These are phyloP conservation scores for Callipepla squamata DNA, from an alignment of 2,113 vertebrate genomes.

Conservation along the genomic window DNA sequence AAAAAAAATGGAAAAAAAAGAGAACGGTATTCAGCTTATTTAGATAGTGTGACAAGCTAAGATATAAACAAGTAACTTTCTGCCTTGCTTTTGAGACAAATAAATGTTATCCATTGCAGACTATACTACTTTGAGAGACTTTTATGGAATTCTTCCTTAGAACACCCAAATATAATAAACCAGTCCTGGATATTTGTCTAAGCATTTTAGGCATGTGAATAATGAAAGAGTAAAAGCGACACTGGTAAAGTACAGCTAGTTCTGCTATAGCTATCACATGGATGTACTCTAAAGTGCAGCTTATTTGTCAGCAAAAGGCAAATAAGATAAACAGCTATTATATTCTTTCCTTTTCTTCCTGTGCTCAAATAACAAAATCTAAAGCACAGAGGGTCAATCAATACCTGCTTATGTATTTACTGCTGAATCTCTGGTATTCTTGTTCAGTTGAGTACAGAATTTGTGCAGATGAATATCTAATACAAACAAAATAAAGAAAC, in stretches of 20 bases:
- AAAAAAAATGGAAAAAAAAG: not conserved
- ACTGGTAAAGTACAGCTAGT: not conserved
- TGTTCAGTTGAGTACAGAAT: not conserved
- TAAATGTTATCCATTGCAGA: fast-evolving
- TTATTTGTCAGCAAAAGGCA: not conserved
- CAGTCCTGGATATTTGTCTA: not conserved
- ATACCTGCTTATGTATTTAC: not conserved
- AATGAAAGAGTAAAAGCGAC: not conserved
- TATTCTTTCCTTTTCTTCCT: not conserved
- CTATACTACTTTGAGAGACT: fast-evolving
- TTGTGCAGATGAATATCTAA: not conserved
- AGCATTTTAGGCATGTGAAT: not conserved
- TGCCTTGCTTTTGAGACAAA: fast-evolving
- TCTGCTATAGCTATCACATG: not conserved
- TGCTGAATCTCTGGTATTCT: not conserved
- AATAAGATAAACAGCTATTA: not conserved
- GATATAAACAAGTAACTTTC: not conserved
- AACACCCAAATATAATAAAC: not conserved
- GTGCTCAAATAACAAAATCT: not conserved
- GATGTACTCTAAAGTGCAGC: not conserved
- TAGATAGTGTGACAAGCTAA: not conserved
- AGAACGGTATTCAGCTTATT: not conserved
- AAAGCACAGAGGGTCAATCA: not conserved
- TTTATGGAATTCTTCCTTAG: not conserved
- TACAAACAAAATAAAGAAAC: not conserved